A percentile compares a stretch with the other conserved stretches of the same genome.
Conservation (phyloP, 2,888 invertebrate genomes). For the Pediacus dermestoides region DNA sequence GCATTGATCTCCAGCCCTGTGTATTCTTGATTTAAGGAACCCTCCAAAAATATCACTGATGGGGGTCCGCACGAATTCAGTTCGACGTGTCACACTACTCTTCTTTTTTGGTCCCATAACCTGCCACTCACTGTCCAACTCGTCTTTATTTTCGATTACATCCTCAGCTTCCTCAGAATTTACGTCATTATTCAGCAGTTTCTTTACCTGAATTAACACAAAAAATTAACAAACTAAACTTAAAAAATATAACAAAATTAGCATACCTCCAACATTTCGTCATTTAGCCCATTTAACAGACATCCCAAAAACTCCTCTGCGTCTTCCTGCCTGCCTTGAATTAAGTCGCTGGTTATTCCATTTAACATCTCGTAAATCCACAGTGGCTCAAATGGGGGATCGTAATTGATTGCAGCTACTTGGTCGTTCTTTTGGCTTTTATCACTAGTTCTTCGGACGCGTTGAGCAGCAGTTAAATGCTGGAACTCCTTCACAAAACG, state of each 20-base stretch:
- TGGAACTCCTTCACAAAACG: conserved; percentile 78
- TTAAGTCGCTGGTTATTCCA: conserved; percentile 68
- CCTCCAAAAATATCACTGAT: conserved; percentile 93
- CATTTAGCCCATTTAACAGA: conserved; percentile 89
- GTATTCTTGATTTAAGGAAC: conserved; percentile 79
- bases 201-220: conserved; percentile 51
- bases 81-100: conserved; percentile 81
- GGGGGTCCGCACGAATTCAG: conserved; percentile 79
- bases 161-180: conserved; percentile 33
- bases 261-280: conserved; percentile 88
- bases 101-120: conserved; percentile 83
- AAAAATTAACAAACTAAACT: conserved; percentile 7
- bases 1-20: conserved; percentile 68
- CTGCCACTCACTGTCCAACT: conserved; percentile 64
- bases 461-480: conserved; percentile 57
- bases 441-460: conserved; percentile 44
- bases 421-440: conserved; percentile 53
- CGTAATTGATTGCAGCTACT: conserved; percentile 55
- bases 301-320: conserved; percentile 96
- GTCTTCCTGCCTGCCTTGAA: conserved; percentile 92
- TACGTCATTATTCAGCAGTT: conserved; percentile 46
- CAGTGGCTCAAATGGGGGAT: conserved; percentile 85
- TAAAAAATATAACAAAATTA: conserved; percentile 11
- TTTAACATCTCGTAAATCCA: conserved; percentile 82
- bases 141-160: conserved; percentile 42